These are phyloP conservation scores for Drosophila cardini DNA, from an alignment of 1,140 invertebrate species.

Conservation along the genomic window DNA sequence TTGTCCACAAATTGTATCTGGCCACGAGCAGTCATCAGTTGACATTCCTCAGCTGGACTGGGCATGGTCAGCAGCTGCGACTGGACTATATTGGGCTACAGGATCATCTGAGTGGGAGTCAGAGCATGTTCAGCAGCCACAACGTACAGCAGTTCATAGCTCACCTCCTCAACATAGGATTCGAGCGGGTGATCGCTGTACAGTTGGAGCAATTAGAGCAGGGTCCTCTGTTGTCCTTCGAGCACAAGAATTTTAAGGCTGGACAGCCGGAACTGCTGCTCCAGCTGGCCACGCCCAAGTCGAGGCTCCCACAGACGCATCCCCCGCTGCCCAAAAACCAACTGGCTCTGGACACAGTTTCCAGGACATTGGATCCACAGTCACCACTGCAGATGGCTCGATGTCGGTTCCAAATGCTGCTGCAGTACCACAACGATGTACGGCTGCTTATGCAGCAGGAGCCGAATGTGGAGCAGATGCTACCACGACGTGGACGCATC, in stretches of 20 bases:
- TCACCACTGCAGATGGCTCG: constrained; percentile 45
- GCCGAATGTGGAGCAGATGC: constrained; percentile 7
- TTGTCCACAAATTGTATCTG: constrained; percentile 48
- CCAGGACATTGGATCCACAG: background rate
- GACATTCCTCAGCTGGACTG: constrained; percentile 41
- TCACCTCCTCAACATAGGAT: constrained; percentile 27
- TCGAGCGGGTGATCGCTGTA: background rate
- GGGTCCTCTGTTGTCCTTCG: constrained; percentile 6
- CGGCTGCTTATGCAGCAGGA: constrained; percentile 22
- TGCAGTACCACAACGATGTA: constrained; percentile 34
- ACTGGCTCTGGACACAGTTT: background rate
- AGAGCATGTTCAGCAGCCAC: constrained; percentile 34
- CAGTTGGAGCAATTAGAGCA: background rate
- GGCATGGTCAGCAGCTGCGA: constrained; percentile 21
- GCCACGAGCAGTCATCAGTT: constrained; percentile 12
- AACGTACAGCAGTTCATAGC: constrained; percentile 40
- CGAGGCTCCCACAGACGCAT: background rate
- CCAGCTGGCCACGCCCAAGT: background rate
- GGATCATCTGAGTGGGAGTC: constrained; percentile 33
- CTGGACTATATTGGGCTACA: constrained; percentile 53
- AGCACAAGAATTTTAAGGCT: constrained; percentile 28
- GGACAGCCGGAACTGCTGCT: constrained; percentile 1
- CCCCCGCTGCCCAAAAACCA: background rate
- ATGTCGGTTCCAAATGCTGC: constrained; percentile 24
- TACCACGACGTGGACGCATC: constrained; percentile 36